A percentile compares a stretch with the other conserved stretches of the same genome.
phyloP scores from a whole-genome alignment of 2,113 vertebrate species.

The Sitta europaea region DNA sequence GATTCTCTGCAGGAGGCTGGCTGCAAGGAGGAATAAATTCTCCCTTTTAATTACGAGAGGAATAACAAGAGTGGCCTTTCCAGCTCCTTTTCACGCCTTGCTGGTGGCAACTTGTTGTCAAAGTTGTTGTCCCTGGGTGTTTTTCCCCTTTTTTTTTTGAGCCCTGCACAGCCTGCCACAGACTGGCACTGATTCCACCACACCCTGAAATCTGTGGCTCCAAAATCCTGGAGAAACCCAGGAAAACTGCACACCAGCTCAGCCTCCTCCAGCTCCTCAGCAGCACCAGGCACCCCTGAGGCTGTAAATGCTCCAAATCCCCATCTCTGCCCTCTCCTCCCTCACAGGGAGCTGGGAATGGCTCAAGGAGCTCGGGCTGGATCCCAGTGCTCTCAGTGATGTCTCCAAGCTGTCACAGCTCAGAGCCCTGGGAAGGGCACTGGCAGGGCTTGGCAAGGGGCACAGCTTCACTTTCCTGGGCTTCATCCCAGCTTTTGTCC shows the following conservation, averaged over 20 bases:
- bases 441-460: not conserved
- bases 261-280: not conserved
- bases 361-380: not conserved
- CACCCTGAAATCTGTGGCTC: not conserved
- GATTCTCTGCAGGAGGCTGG: not conserved
- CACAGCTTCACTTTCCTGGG: not conserved
- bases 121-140: not conserved
- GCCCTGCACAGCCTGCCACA: not conserved
- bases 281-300: not conserved
- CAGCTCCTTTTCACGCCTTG: not conserved
- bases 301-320: not conserved
- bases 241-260: not conserved
- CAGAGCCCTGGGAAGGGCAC: not conserved
- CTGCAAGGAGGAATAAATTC: not conserved
- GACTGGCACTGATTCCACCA: not conserved
- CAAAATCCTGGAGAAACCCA: not conserved
- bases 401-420: not conserved
- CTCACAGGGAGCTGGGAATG: accelerated
- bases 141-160: not conserved
- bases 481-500: not conserved
- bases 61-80: not conserved
- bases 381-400: not conserved
- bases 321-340: not conserved
- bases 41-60: not conserved
- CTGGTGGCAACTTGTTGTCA: not conserved